Evolutionary conservation across 2,888 invertebrate species (phyloP).

Genomic region (Eupithecia inturbata): DNA sequence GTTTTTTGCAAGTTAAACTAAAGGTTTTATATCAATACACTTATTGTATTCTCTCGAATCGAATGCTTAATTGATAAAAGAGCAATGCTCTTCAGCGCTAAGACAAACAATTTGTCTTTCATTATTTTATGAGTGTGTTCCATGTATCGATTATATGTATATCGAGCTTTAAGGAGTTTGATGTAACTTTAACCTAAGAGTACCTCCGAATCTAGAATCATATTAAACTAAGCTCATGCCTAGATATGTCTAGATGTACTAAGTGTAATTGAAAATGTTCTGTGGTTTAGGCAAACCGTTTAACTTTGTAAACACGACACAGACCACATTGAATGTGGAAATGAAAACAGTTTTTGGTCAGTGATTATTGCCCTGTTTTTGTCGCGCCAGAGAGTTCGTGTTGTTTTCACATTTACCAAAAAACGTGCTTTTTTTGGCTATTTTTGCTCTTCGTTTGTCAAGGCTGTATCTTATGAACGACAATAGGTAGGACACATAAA

Average conservation of each 20-base stretch:
- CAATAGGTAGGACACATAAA: no score
- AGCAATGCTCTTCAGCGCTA: no score
- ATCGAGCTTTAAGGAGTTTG: background rate
- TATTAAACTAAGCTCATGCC: background rate
- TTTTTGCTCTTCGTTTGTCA: no score
- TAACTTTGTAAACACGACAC: constrained; percentile 24
- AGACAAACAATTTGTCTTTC: no score
- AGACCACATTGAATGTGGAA: constrained; percentile 32
- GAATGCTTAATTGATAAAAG: no score
- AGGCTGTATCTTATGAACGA: no score
- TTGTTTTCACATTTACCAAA: constrained; percentile 38
- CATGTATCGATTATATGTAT: no score
- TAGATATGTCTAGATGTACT: background rate
- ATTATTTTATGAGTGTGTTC: background rate
- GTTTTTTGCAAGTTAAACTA: background rate
- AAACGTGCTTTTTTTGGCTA: constrained; percentile 34
- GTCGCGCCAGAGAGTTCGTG: constrained; percentile 30
- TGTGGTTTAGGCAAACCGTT: constrained; percentile 23
- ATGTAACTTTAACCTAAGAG: no score
- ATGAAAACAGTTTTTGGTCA: constrained; percentile 38
- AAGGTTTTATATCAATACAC: background rate
- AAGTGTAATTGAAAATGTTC: constrained; percentile 8
- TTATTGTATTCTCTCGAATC: background rate
- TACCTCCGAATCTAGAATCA: background rate
- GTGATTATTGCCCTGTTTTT: constrained; percentile 37